Base-by-base conservation (phyloP, 2,797 vertebrate species). In the Lateolabrax maculatus region DNA sequence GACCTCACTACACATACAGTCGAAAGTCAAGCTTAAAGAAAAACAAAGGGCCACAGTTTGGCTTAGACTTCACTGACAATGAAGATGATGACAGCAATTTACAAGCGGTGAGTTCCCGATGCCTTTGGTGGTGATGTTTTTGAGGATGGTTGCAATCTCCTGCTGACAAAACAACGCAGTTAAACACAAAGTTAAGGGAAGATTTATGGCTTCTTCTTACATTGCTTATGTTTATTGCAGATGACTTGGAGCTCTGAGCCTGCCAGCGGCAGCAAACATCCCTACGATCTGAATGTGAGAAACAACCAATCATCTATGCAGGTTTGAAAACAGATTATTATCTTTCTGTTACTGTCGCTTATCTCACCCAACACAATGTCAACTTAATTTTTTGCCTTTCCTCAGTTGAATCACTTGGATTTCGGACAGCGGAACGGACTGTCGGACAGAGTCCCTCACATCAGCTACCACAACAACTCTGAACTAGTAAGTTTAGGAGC, bases 1-100 rank as follows among this genome's bases (percentile, higher is more conserved):
- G 86, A 77, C 90, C 88, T 36, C 89, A 90, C 71, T 93, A 94
- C 81, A 93, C 92, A 0, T 95, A 95, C 83, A 90, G 87, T 56
- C 90, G 91, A 16, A 94, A 93, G 81, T 53, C 89, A 3, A 62
- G 34, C 37, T 79, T 79, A 7, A 90, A 85, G 87, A 90, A 80
- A 71, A 73, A 12, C 61, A 89, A 57, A 77, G 85, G 71, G 7
- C 27, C 16, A 6, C 63, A 62, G 2, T 36, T 12, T 16, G 75
- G 84, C 41, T 80, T 90, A 25, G 94, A 94, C 53, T 79, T 91
- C 6, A 90, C 78, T 0, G 93, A 95, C 69, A 92, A 95, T 39
- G 94, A 94, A 5, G 91, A 94, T 1, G 93, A 94, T 6, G 89
- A 94, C 71, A 71, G 72, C 43, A 89, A 83, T 68, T 71, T 79